A percentile compares a stretch with the other conserved stretches of the same genome.
Conservation (phyloP, 2,888 invertebrate genomes). For the Volucella bombylans region DNA sequence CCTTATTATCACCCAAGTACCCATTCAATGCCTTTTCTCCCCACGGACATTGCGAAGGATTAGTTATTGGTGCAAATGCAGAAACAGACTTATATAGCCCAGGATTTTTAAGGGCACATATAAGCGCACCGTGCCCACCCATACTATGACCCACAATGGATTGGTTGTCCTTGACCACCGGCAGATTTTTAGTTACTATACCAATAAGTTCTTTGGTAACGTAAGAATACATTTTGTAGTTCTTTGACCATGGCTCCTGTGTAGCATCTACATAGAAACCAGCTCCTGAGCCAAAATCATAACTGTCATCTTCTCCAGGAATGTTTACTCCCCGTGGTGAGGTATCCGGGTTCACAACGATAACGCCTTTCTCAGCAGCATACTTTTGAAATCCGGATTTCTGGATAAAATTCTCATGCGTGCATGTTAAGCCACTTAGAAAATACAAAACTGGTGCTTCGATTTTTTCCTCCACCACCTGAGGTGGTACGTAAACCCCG, state of each 20-base stretch:
- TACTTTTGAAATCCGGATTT: slow-evolving; percentile 97
- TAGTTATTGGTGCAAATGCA: slow-evolving; percentile 97
- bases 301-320: slow-evolving; percentile 94
- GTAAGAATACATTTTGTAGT: slow-evolving; percentile 98
- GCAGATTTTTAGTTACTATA: slow-evolving; percentile 90
- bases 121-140: slow-evolving; percentile 98
- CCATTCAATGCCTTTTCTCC: slow-evolving; percentile 92
- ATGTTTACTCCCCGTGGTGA: slow-evolving; percentile 95
- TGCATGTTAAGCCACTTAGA: slow-evolving; percentile 96
- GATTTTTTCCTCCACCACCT: slow-evolving; percentile 82
- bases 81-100: slow-evolving; percentile 93
- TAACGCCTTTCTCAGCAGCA: slow-evolving; percentile 92
- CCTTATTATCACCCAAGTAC: slow-evolving; percentile 88
- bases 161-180: slow-evolving; percentile 84
- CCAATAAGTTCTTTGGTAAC: slow-evolving; percentile 92
- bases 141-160: slow-evolving; percentile 96
- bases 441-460: slow-evolving; percentile 92
- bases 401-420: slow-evolving; percentile 96
- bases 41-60: slow-evolving; percentile 93
- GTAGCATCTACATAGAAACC: slow-evolving; percentile 98
- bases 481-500: slow-evolving; percentile 93
- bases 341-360: slow-evolving; percentile 97
- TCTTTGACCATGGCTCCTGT: slow-evolving; percentile 93
- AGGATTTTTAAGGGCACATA: slow-evolving; percentile 95
- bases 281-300: slow-evolving; percentile 97